Evolutionary conservation across 2,797 vertebrate genomes (phyloP).

Genomic region (Austrolebias charrua): DNA sequence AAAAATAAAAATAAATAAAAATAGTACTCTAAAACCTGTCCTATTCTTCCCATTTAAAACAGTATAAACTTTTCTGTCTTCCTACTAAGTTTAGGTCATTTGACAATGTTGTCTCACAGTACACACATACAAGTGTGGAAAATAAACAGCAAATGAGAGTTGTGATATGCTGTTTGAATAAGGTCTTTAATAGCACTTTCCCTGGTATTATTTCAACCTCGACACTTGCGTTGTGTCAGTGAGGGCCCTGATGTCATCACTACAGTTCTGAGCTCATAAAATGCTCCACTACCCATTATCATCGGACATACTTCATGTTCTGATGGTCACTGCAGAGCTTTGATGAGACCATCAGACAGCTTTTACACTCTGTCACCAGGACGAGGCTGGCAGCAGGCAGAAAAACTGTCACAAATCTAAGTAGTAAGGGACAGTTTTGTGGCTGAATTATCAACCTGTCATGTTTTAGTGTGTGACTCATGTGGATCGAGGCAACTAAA

Average conservation of each 20-base stretch:
- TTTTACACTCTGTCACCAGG: slow-evolving; percentile 50
- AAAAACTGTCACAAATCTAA: slow-evolving; percentile 40
- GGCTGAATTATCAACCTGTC: slow-evolving; percentile 31
- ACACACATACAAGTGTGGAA: not conserved
- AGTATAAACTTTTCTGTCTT: not conserved
- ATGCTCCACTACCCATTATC: slow-evolving; percentile 41
- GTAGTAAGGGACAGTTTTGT: slow-evolving; percentile 15
- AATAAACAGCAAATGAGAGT: not conserved
- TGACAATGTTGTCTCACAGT: not conserved
- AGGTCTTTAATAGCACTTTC: not conserved
- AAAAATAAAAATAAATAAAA: no score
- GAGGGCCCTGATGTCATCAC: slow-evolving; percentile 19
- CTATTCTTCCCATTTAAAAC: no score
- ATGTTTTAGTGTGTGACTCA: slow-evolving; percentile 53
- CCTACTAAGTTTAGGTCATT: no score
- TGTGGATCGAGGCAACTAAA: slow-evolving; percentile 17
- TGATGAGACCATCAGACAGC: slow-evolving; percentile 54
- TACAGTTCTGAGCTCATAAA: slow-evolving; percentile 42
- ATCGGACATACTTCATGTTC: slow-evolving; percentile 26
- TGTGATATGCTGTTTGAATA: not conserved
- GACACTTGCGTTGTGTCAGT: slow-evolving; percentile 22
- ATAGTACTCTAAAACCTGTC: no score
- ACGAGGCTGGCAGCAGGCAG: slow-evolving; percentile 15
- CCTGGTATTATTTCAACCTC: slow-evolving; percentile 19
- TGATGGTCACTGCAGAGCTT: slow-evolving; percentile 31